Percentiles rank a stretch among this genome's conserved stretches.
phyloP scores from a whole-genome alignment of 2,113 vertebrate species.

The Dasyornis broadbenti region DNA sequence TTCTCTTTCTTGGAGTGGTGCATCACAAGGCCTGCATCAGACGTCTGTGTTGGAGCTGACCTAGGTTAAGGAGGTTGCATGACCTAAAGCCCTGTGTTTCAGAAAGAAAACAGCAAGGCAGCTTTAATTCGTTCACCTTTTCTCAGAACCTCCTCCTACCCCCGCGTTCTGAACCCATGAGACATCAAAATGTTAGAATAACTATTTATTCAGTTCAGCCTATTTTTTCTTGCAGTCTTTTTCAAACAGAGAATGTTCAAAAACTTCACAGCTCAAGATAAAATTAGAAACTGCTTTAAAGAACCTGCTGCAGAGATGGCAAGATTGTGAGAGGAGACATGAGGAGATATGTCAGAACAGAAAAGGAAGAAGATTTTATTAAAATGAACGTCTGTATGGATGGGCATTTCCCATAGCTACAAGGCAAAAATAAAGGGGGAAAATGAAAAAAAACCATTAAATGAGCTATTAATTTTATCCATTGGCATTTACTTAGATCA shows the following conservation, averaged over 20 bases:
- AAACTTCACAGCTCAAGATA: slow-evolving; percentile 42
- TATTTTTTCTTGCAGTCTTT: slow-evolving; percentile 38
- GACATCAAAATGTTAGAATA: slow-evolving; percentile 20
- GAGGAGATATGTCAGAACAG: neutral
- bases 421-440: neutral
- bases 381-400: neutral
- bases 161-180: neutral
- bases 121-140: fast-evolving
- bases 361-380: neutral
- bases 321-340: neutral
- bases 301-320: neutral
- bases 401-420: neutral
- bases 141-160: neutral
- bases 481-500: neutral
- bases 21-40: neutral
- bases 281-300: slow-evolving; percentile 55
- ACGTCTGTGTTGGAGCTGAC: neutral
- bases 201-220: slow-evolving; percentile 40
- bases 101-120: neutral
- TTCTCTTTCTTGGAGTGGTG: neutral
- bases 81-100: neutral
- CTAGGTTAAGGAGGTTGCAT: neutral
- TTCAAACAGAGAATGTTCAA: slow-evolving; percentile 24
- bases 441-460: neutral
- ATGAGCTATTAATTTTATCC: neutral